Evolutionary conservation across 2,113 vertebrate genomes (phyloP), one percentile per base, ranked within the genome.

Genomic region (Lepus europaeus): DNA sequence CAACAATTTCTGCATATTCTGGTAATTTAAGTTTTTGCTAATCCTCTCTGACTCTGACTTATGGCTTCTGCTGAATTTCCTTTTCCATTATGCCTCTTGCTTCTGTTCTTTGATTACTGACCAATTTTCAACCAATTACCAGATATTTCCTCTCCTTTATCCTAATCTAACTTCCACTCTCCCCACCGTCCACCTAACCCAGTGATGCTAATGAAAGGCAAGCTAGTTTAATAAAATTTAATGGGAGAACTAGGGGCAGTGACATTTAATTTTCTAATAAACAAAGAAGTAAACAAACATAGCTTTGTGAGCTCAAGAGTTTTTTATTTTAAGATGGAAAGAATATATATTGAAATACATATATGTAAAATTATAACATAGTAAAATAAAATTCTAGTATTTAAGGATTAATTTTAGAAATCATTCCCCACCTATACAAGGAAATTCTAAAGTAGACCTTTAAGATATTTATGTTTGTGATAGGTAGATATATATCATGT

Each of bases 21-120:
- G 17, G 27, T 39, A 77, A 87, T 77, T 88, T 87, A 69, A 74
- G 14, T 56, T 59, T 95, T 95, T 77, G 6, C 12, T 90, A 94
- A 73, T 88, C 6, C 13, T 92, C 33, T 94, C 16, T 84, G 29
- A 23, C 56, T 77, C 85, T 85, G 66, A 87, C 72, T 81, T 31
- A 59, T 87, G 72, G 33, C 1, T 90, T 94, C 33, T 88, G 13
- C 7, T 85, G 14, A 87, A 68, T 45, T 94, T 51, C 72, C 29
- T 68, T 83, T 93, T 72, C 45, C 2, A 27, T 9, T 39, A 33
- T 72, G 19, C 22, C 72, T 91, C 31, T 49, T 73, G 9, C 16
- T 91, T 6, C n/a, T 87, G 13, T 12, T 90, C 10, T 14, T 77
- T 83, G 77, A 88, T 85, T 63, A 90, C 12, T 63, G 9, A 0